Percentiles rank a stretch among this genome's conserved stretches.
phyloP scores from a whole-genome alignment of 2,797 vertebrate genomes.

The Acanthurus tractus region DNA sequence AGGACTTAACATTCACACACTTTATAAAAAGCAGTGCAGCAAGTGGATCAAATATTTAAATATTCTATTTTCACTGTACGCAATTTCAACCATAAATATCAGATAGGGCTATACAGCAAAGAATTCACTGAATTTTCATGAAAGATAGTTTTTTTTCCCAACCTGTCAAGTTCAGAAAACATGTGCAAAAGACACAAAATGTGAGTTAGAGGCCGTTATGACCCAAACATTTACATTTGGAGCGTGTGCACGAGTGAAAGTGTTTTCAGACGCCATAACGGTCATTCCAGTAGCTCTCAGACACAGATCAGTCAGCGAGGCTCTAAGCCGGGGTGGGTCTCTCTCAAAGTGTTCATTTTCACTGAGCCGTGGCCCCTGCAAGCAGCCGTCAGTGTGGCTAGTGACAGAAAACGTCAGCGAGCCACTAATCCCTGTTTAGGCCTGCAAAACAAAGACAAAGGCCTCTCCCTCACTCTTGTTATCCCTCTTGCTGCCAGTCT shows the following conservation, averaged over 20 bases:
- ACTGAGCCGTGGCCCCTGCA: constrained; percentile 51
- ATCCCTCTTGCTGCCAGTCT: constrained; percentile 64
- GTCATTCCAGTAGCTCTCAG: constrained; percentile 50
- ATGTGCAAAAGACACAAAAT: neutral
- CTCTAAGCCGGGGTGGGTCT: constrained; percentile 52
- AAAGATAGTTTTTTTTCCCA: neutral
- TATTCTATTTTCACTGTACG: neutral
- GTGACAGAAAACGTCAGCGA: constrained; percentile 82
- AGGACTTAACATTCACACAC: neutral
- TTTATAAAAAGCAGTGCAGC: neutral
- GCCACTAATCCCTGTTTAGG: constrained; percentile 82
- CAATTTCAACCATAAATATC: neutral
- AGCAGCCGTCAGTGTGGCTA: constrained; percentile 58
- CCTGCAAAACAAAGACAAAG: constrained; percentile 79
- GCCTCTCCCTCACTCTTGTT: constrained; percentile 61
- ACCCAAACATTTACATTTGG: neutral
- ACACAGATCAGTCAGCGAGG: constrained; percentile 71
- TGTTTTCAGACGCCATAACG: constrained; percentile 3
- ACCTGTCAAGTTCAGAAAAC: neutral
- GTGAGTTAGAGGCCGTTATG: neutral
- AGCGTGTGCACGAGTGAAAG: neutral
- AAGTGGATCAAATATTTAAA: neutral
- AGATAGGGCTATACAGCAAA: neutral
- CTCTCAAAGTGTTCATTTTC: constrained; percentile 67
- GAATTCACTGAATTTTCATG: neutral